Evolutionary conservation across 2,888 invertebrate species (phyloP), one percentile per base, ranked within the genome.

Genomic region (Didymodactylos carnosus): DNA sequence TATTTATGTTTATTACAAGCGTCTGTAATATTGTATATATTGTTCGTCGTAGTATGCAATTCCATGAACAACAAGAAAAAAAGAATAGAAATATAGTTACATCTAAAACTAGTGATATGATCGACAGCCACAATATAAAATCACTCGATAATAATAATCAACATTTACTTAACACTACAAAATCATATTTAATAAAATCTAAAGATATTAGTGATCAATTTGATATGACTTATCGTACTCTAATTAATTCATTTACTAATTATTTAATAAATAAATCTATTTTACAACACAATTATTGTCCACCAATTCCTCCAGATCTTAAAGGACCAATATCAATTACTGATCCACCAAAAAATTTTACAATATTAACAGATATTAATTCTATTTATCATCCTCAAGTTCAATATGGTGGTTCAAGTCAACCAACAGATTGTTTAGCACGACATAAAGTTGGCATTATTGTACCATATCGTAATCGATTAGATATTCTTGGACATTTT

Each of bases 401-500:
- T 16, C 39, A 43, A 23, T 29, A 29, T 14, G 74, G 74, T 11
- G 74, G 74, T 16, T 41, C 49, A 39, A 62, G 71, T 53, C 71
- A 40, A 19, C 74, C 74, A 39, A 62, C 35, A 46, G n/a, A 25
- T 35, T 74, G 74, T 69, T 23, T 46, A 29, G 43, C 74, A 25
- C 74, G 69, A 35, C 46, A 46, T 76, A 77, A 78, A 8, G 79
- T 81, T n/a, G 81, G 81, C 27, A 78, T 82, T 69, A 78, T 82
- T 29, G 79, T 82, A 39, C 82, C 82, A 4, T 82, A 80, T 77
- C 80, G 86, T 78, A 82, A 85, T 76, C 79, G 86, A 41, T 79
- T 80, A 75, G 79, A 81, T 43, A 86, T 86, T 77, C 81, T 86
- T 23, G 78, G 80, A 62, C 80, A 81, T 3, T 80, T 86, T 70